These are phyloP conservation scores for Drosophila formosana DNA, from an alignment of 2,888 invertebrate genomes.

Conservation along the genomic window DNA sequence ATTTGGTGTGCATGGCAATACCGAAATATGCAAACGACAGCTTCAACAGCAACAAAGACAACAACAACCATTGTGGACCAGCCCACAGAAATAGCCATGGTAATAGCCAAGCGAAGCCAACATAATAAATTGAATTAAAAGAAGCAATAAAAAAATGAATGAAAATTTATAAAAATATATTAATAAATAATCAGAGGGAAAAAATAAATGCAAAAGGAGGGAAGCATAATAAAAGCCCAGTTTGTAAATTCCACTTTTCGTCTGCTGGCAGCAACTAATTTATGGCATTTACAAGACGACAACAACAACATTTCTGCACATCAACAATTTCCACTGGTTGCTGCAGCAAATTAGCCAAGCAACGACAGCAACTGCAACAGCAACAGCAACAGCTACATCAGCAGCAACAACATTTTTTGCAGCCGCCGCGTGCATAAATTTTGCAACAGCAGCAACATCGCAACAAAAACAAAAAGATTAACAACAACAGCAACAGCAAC, in stretches of 20 bases:
- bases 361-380: constrained; percentile 50
- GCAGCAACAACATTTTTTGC: constrained; percentile 50
- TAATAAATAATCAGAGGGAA: constrained; percentile 13
- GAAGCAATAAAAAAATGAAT: constrained; percentile 45
- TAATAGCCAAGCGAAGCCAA: constrained; percentile 33
- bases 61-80: constrained; percentile 27
- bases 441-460: constrained; percentile 65
- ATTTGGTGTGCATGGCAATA: constrained; percentile 66
- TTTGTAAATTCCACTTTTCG: constrained; percentile 67
- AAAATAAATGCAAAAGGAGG: constrained; percentile 33
- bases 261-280: constrained; percentile 74
- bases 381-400: constrained; percentile 36
- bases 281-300: constrained; percentile 76
- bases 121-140: constrained; percentile 60
- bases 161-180: constrained; percentile 30
- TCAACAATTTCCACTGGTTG: constrained; percentile 76
- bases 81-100: constrained; percentile 26
- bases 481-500: constrained; percentile 44
- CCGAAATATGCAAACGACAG: constrained; percentile 58
- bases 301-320: constrained; percentile 71
- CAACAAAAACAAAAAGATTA: constrained; percentile 33
- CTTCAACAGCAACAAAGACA: constrained; percentile 29
- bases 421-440: constrained; percentile 70
- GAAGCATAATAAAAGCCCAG: constrained; percentile 32
- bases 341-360: constrained; percentile 71